Evolutionary conservation across 2,888 invertebrate genomes (phyloP).

Genomic region (Idaea straminata): DNA sequence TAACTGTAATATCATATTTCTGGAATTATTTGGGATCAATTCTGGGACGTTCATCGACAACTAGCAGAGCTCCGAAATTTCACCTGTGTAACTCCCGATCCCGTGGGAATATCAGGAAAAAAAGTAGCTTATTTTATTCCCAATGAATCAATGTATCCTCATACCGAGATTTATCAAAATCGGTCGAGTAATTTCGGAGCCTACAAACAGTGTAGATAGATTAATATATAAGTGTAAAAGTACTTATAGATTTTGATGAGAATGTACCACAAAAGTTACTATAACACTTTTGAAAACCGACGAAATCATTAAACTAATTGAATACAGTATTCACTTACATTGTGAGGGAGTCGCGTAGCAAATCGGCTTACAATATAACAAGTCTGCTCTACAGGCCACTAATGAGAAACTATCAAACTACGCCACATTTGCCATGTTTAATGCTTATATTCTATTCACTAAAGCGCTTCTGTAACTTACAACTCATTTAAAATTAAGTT

Average conservation of each 20-base stretch:
- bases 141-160: no score
- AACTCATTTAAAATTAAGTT: background rate
- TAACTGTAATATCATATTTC: no score
- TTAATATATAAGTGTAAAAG: no score
- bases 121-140: no score
- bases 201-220: no score
- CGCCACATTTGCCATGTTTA: slow-evolving; percentile 67
- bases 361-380: slow-evolving; percentile 46
- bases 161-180: no score
- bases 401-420: slow-evolving; percentile 74
- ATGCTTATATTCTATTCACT: slow-evolving; percentile 69
- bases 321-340: slow-evolving; percentile 7
- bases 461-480: slow-evolving; percentile 26
- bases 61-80: no score
- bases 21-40: no score
- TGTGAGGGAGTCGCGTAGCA: slow-evolving; percentile 41
- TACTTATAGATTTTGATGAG: background rate
- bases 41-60: no score
- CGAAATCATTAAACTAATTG: slow-evolving; percentile 6
- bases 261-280: background rate
- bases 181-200: no score
- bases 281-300: background rate
- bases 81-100: no score
- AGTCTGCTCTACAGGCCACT: slow-evolving; percentile 43
- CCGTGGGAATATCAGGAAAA: no score